Base-by-base conservation (phyloP, 2,797 vertebrate genomes). In the Hemibagrus guttatus region DNA sequence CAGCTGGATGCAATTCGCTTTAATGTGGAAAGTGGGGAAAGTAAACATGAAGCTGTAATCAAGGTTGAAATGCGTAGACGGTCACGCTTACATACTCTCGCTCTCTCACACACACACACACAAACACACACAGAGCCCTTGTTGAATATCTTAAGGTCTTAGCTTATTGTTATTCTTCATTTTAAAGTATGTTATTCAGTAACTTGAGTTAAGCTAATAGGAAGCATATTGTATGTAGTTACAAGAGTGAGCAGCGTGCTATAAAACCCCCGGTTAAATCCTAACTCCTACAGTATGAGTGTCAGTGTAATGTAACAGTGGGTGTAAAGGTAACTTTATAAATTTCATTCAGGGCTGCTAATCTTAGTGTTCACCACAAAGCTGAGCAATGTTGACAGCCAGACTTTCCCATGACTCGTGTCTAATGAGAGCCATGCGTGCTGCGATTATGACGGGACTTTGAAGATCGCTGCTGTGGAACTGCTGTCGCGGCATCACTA, bases 401-500 rank as follows among this genome's bases (percentile, higher is more conserved):
- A 69, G 76, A 42, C 69, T 16, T 89, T 46, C 66, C 17, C 35
- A n/a, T 63, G 42, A 83, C 64, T 90, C 75, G 86, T 91, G 49
- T 6, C 35, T 81, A 80, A 81, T 69, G 35, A 69, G 9, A 84
- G 31, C 17, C 59, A 78, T 31, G 61, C 23, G 63, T 59, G 54
- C 17, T 19, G 85, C 28, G 39, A 91, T 91, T 79, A 79, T 23
- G 54, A 58, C 9, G 31, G 5, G 54, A 79, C 54, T 79, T 23
- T 58, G 6, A 78, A 78, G 28, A 78, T 54, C 49, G 28, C 75
- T 78, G 75, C 5, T 21, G 52, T 31, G 23, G 21, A 61, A 16
- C 78, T 26, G 31, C 35, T 61, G 52, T 81, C 59, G 23, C 58
- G 14, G 58, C 35, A 14, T 63, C 58, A 42, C 79, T 26, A 46